Evolutionary conservation across 2,888 invertebrate genomes (phyloP).

Genomic region (Melanchra persicariae): DNA sequence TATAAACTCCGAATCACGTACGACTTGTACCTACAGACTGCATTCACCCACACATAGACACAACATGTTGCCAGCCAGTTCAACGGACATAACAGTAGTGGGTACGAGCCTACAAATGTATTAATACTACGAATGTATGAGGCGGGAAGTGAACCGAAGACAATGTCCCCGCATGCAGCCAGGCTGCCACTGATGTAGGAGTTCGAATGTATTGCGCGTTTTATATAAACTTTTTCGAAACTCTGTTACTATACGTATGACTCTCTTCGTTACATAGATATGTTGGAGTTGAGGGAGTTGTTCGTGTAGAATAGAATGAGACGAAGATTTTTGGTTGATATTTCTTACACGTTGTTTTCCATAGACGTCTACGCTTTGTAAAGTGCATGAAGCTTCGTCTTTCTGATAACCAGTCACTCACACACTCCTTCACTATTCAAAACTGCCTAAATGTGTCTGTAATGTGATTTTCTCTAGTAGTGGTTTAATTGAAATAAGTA

Average conservation of each 20-base stretch:
- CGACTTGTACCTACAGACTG: slow-evolving; percentile 2
- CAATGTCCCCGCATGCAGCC: slow-evolving; percentile 47
- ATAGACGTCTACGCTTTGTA: background rate
- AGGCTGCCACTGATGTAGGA: slow-evolving; percentile 22
- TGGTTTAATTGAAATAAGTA: background rate
- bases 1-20: slow-evolving; percentile 16
- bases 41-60: slow-evolving; percentile 16
- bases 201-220: slow-evolving; percentile 49
- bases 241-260: background rate
- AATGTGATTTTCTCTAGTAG: background rate
- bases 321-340: background rate
- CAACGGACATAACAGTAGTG: slow-evolving; percentile 55
- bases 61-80: slow-evolving; percentile 36
- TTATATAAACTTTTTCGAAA: slow-evolving; percentile 32
- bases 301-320: background rate
- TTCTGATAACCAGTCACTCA: background rate
- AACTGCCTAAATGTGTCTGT: background rate
- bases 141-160: slow-evolving; percentile 54
- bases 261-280: background rate
- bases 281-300: background rate
- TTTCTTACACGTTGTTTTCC: background rate
- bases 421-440: background rate
- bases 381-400: background rate
- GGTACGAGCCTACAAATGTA: slow-evolving; percentile 15
- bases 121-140: slow-evolving; percentile 35